phyloP scores from a whole-genome alignment of 2,797 vertebrate genomes.

The Acanthiza pusilla region DNA sequence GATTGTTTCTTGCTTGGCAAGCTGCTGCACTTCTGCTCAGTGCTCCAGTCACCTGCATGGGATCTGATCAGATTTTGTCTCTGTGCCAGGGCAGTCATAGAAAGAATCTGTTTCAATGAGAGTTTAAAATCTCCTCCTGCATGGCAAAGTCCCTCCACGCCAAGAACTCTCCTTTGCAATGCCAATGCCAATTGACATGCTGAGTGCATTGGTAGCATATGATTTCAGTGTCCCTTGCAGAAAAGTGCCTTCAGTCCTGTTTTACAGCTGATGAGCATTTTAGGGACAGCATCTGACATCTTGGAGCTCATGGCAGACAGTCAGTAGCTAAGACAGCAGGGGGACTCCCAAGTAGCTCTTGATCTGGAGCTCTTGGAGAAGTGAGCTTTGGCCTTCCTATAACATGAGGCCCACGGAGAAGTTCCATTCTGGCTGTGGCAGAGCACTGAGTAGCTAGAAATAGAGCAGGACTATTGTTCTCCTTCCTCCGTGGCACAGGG shows the following conservation, averaged over 20 bases:
- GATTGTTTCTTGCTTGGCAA: background rate
- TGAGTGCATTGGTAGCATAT: background rate
- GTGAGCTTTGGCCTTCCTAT: background rate
- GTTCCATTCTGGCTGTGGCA: background rate
- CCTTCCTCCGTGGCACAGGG: background rate
- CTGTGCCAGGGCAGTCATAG: background rate
- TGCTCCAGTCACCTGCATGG: background rate
- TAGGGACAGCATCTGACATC: background rate
- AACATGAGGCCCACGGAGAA: background rate
- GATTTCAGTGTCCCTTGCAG: background rate
- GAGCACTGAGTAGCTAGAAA: background rate
- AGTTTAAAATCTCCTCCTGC: background rate
- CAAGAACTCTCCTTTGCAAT: background rate
- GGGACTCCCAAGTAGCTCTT: background rate
- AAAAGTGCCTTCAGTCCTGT: background rate
- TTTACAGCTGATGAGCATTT: background rate
- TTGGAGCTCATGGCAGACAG: background rate
- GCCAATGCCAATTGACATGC: background rate
- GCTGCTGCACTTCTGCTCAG: background rate
- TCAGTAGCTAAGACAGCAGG: background rate
- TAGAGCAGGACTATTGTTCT: background rate
- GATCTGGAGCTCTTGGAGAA: background rate
- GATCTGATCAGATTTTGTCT: background rate
- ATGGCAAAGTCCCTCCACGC: background rate
- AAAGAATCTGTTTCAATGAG: background rate